Evolutionary conservation across 2,113 vertebrate genomes (phyloP), one percentile per base, ranked within the genome.

Genomic region (Galbula dea): DNA sequence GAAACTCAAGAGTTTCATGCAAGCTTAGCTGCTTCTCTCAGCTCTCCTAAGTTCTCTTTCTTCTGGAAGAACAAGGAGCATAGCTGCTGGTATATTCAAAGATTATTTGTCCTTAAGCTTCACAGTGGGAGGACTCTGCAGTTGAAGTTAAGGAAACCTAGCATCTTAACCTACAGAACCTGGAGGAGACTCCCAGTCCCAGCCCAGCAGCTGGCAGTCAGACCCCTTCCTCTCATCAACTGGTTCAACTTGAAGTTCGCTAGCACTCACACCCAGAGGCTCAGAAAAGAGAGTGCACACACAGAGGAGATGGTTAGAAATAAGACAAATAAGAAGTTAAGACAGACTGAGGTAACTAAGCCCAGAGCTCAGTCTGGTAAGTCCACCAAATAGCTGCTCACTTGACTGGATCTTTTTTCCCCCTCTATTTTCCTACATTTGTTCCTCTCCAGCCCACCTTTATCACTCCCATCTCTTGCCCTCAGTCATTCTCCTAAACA

Each of bases 101-200:
- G 37, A 48, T 27, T 7, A 30, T 69, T 84, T 86, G 8, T 30
- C 37, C 45, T 52, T 22, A 63, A 22, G 16, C 68, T 80, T 80
- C 65, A 77, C 2, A 3, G 20, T 20, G 26, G 29, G 27, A 7
- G 80, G 20, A 63, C 10, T 67, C 57, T 55, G 21, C 51, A 75
- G 32, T 0, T 54, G 43, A 86, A 68, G 32, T 54, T 32, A 65
- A 55, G 49, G 45, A 46, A 89, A 37, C 23, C 72, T 76, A 69
- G 43, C 52, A 59, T 67, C 45, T 52, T 29, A 59, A 79, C 18
- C 30, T 36, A 37, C 23, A 27, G 37, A 34, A 9, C 5, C 19
- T 2, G 0, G 15, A 68, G 68, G 23, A n/a, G n/a, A n/a, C 8
- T 76, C 20, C 26, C 0, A 1, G 41, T 27, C 24, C 34, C 32